Base-by-base conservation (phyloP, 2,113 vertebrate genomes). In the Notothenia coriiceps region DNA sequence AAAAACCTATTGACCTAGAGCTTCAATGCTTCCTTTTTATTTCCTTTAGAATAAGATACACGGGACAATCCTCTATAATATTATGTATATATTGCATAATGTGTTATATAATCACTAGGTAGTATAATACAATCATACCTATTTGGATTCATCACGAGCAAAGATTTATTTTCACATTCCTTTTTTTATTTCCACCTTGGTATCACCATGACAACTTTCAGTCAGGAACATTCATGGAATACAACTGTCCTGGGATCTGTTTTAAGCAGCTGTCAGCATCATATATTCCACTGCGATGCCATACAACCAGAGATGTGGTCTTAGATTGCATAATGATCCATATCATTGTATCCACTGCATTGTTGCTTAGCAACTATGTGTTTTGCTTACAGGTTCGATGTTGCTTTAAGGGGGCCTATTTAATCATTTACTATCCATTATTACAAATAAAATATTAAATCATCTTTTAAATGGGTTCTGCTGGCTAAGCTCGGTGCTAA, bases 351-450 rank as follows among this genome's bases (percentile, higher is more conserved):
- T 70, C 20, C 11, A 10, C 29, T 0, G 10, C 7, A 9, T 57
- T n/a, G 83, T 82, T 70, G 70, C 79, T 70, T 80, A 69, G 83
- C 74, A 85, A 85, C 83, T 9, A 43, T 52, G 3, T 54, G 35
- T 74, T 50, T 50, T 20, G 65, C 13, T 60, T 18, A 66, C 14
- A 44, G 15, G 18, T 29, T 60, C 20, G 20, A 49, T 67, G 11
- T 46, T 51, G 29, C 52, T 50, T 33, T 29, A 13, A 62, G 55
- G 54, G 4, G 29, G 33, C 0, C 18, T 44, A 51, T 57, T 25
- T 10, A 47, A 57, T 76, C 3, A 71, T 67, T 15, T 14, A 55
- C 55, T 11, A 63, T 44, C 25, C 50, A 57, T 74, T 50, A 69
- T 22, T 25, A 64, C 12, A 57, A 46, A 57, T 56, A 29, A 50